These are phyloP conservation scores for Drosophila mojavensis DNA, from an alignment of 1,140 invertebrate species.

Conservation along the genomic window DNA sequence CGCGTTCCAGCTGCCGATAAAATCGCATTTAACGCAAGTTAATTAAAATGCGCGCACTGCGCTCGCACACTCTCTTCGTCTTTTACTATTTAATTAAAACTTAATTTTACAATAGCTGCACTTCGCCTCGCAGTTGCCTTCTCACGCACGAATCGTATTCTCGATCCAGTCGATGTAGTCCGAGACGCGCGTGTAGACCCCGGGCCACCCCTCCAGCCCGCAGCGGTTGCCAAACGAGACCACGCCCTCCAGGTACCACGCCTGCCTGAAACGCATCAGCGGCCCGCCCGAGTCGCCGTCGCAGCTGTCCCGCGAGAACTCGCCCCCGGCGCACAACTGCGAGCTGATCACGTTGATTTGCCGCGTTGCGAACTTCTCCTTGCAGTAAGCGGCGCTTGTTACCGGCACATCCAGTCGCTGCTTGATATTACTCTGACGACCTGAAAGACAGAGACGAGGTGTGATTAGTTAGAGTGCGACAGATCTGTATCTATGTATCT, in stretches of 20 bases:
- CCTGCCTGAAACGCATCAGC: slow-evolving; percentile 86
- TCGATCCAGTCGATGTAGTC: slow-evolving; percentile 90
- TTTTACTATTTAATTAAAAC: slow-evolving; percentile 71
- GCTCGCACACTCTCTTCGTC: slow-evolving; percentile 14
- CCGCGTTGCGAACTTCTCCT: slow-evolving; percentile 83
- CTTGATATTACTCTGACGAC: slow-evolving; percentile 85
- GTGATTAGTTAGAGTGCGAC: too few species aligned
- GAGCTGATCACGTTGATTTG: slow-evolving; percentile 55
- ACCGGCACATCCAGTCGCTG: slow-evolving; percentile 86
- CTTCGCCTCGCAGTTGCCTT: not conserved
- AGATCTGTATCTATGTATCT: too few species aligned
- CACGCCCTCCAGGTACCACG: slow-evolving; percentile 86
- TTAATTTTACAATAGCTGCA: slow-evolving; percentile 59
- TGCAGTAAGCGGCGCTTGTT: slow-evolving; percentile 84
- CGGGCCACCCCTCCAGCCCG: slow-evolving; percentile 88
- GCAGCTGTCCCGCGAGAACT: slow-evolving; percentile 88
- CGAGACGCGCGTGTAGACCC: slow-evolving; percentile 90
- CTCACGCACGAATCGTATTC: slow-evolving; percentile 83
- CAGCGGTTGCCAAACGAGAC: slow-evolving; percentile 92
- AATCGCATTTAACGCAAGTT: slow-evolving; percentile 76
- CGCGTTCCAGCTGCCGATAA: slow-evolving; percentile 66
- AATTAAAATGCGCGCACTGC: slow-evolving; percentile 62
- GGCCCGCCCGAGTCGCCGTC: slow-evolving; percentile 92
- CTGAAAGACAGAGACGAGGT: slow-evolving; percentile 15
- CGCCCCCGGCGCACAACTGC: slow-evolving; percentile 88